Base-by-base conservation (phyloP, 2,888 invertebrate genomes). In the Leptogaster cylindrica region DNA sequence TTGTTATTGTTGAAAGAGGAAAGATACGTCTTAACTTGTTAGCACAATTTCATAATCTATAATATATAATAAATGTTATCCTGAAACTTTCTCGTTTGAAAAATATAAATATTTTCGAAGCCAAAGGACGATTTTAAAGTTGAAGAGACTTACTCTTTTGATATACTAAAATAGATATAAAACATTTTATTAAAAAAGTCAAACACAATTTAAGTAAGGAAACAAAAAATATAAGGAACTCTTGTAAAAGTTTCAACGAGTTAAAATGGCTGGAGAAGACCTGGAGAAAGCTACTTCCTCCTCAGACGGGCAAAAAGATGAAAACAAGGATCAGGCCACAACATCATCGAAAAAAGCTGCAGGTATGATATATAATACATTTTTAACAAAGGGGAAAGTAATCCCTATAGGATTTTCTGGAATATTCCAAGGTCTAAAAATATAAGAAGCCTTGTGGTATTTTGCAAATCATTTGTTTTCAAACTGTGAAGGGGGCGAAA, bases 251-350 rank as follows among this genome's bases (percentile, higher is more conserved):
- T 10, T 2, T 36, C 6, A 18, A 33, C 7, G 31, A 8, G 33
- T 4, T 52, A 18, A 52, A 33, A 52, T 52, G 52, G 52, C 52
- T 52, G 52, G 52, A 31, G 52, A 52, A 31, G 52, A 52, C 20
- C 8, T 52, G 20, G 52, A 52, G 18, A 52, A 52, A 31, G 52
- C 52, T 7, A 1, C 31, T 33, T 8, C 52, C 16, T 27, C 52
- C 33, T 52, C 52, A 18, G 5, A 16, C 2, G 16, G 16, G 18
- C 31, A 52, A 7, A 52, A 52, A 52, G 18, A 3, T 18, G 52
- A 52, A 14, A 31, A 18, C 16, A 52, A 52, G 31, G 52, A 52
- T 16, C 52, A 52, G 31, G 52, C 31, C 10, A 4, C 52, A 16
- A 52, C 52, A 14, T 52, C 52, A 31, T 33, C 52, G 33, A 28